A percentile compares a stretch with the other conserved stretches of the same genome.
Conservation (phyloP, 2,113 vertebrate species). For the Nerophis lumbriciformis region DNA sequence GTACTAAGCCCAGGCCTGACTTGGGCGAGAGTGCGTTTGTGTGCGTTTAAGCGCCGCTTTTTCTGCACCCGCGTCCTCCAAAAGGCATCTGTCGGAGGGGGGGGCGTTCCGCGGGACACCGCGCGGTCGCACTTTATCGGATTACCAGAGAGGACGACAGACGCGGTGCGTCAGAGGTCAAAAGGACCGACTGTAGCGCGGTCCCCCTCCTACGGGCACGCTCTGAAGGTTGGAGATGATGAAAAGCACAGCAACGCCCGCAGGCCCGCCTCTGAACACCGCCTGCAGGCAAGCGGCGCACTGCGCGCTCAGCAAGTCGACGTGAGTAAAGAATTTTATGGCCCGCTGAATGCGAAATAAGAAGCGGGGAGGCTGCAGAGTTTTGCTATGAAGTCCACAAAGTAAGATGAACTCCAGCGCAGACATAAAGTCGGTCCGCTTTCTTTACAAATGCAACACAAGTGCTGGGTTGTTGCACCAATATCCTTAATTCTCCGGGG, state of each 20-base stretch:
- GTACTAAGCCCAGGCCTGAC: background rate
- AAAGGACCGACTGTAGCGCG: slow-evolving; percentile 21
- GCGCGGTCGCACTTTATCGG: slow-evolving; percentile 39
- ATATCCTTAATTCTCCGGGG: too few relatives aligned
- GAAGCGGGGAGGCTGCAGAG: slow-evolving; percentile 10
- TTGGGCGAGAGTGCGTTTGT: background rate
- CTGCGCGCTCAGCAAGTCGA: slow-evolving; percentile 61
- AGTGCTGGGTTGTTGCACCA: background rate
- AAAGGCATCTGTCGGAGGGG: background rate
- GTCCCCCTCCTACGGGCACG: slow-evolving; percentile 52
- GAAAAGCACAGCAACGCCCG: slow-evolving; percentile 60
- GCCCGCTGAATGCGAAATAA: slow-evolving; percentile 15
- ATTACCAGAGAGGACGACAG: slow-evolving; percentile 24
- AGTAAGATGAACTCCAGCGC: background rate
- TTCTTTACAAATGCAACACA: background rate
- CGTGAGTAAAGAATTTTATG: slow-evolving; percentile 29
- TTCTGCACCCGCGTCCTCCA: background rate
- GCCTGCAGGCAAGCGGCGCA: slow-evolving; percentile 45
- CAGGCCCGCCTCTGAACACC: slow-evolving; percentile 52
- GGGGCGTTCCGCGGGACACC: slow-evolving; percentile 4
- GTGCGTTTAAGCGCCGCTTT: background rate
- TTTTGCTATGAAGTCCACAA: slow-evolving; percentile 8
- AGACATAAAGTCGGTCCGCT: background rate
- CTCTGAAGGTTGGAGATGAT: slow-evolving; percentile 57
- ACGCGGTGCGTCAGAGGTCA: slow-evolving; percentile 19